phyloP scores from a whole-genome alignment of 2,888 invertebrate genomes.

The Sepiola atlantica region DNA sequence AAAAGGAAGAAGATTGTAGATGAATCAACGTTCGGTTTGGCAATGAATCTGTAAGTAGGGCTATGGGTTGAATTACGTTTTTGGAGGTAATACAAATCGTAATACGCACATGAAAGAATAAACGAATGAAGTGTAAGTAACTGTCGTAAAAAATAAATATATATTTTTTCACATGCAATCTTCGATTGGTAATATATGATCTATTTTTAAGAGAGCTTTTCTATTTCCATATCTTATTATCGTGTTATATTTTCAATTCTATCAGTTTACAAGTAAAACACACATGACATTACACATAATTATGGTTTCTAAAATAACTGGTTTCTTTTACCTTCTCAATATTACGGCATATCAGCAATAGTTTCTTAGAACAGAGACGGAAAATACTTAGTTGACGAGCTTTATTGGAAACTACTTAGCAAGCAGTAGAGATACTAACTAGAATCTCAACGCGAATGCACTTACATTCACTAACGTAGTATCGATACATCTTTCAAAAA shows the following conservation, averaged over 20 bases:
- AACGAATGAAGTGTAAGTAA: neutral
- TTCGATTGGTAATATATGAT: neutral
- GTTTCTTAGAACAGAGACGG: neutral
- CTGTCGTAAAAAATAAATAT: neutral
- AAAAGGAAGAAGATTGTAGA: fast-evolving
- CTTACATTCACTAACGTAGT: too few species aligned
- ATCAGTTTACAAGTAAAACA: too few species aligned
- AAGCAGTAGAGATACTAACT: too few species aligned
- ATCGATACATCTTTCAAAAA: too few species aligned
- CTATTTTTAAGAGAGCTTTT: neutral
- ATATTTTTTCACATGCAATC: neutral
- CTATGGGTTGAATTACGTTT: neutral
- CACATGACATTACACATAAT: too few species aligned
- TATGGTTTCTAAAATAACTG: too few species aligned
- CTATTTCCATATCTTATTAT: neutral
- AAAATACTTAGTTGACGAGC: too few species aligned
- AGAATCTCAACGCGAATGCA: too few species aligned
- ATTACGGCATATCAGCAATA: too few species aligned
- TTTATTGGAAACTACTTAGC: too few species aligned
- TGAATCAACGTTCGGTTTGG: neutral
- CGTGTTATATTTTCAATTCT: too few species aligned
- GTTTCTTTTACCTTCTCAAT: too few species aligned
- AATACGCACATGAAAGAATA: neutral
- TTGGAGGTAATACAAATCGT: neutral
- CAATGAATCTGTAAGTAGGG: neutral